phyloP scores from a whole-genome alignment of 2,113 vertebrate species.

The cattle (Bos taurus) region ARS-UCD2.0 NC_037357.1:55476501-55477000 shows the following conservation, averaged over 20 bases:
- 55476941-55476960: not conserved
- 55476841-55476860: not conserved
- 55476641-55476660: not conserved
- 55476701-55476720: slow-evolving; percentile 17
- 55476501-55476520: not conserved
- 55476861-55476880: not conserved
- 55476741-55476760: not conserved
- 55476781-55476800: not conserved
- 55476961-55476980: not conserved
- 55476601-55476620: slow-evolving; percentile 9
- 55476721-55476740: not conserved
- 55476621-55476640: not conserved
- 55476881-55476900: not conserved
- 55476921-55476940: not conserved
- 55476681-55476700: not conserved
- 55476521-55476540: slow-evolving; percentile 16
- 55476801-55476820: slow-evolving; percentile 15
- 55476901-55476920: not conserved
- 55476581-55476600: not conserved
- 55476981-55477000: not conserved
- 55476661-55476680: not conserved
- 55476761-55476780: not conserved
- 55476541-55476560: not conserved
- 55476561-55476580: not conserved
- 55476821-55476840: not conserved